Percentiles rank a stretch among this genome's conserved stretches.
These are phyloP conservation scores for Uromys caudimaculatus DNA, from an alignment of 2,797 vertebrate species.

Conservation along the genomic window DNA sequence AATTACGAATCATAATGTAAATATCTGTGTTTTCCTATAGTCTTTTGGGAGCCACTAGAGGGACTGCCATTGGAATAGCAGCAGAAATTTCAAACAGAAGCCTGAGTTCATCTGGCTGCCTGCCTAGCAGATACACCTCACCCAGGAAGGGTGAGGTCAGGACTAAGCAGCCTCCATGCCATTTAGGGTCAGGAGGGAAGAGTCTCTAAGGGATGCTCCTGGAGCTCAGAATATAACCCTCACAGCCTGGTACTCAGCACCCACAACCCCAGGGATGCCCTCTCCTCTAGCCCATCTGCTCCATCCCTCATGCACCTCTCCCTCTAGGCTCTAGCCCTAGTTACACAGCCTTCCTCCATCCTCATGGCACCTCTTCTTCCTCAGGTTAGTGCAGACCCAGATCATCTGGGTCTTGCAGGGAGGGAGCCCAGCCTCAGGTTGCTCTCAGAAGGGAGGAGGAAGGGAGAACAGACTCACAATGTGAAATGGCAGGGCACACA, in stretches of 20 bases:
- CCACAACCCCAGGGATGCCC: background rate
- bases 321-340: background rate
- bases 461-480: background rate
- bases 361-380: background rate
- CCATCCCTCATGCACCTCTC: rapidly evolving
- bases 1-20: background rate
- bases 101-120: background rate
- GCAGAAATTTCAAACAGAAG: background rate
- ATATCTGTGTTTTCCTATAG: background rate
- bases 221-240: background rate
- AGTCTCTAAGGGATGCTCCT: background rate
- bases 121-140: background rate
- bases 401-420: background rate
- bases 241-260: background rate
- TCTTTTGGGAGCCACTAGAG: background rate
- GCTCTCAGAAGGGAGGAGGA: background rate
- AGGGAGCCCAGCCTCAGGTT: background rate
- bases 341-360: background rate
- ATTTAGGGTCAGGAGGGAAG: background rate
- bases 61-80: background rate
- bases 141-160: too few species aligned
- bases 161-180: background rate
- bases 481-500: background rate
- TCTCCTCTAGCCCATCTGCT: background rate
- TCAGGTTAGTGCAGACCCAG: background rate